phyloP scores from a whole-genome alignment of 1,140 invertebrate species.

The Cephus cinctus region DNA sequence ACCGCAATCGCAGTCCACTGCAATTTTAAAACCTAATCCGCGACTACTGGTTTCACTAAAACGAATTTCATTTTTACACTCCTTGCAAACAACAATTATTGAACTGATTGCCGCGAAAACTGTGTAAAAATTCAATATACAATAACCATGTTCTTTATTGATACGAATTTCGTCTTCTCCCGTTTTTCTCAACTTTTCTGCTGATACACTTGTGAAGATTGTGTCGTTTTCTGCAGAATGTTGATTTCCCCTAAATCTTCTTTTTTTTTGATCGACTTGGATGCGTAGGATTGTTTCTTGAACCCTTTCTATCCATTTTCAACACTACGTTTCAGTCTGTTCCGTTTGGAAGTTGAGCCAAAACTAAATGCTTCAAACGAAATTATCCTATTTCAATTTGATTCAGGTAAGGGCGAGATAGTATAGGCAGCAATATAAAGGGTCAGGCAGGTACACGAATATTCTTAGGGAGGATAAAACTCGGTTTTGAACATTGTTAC shows the following conservation, averaged over 20 bases:
- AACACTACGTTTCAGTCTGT: too few species aligned
- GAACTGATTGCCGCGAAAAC: slow-evolving; percentile 1
- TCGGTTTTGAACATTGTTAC: too few species aligned
- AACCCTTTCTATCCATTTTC: slow-evolving; percentile 2
- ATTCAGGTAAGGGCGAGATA: too few species aligned
- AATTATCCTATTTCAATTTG: too few species aligned
- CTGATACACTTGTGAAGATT: background rate
- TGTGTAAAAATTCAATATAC: background rate
- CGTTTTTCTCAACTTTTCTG: background rate
- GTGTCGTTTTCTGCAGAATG: background rate
- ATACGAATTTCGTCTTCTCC: background rate
- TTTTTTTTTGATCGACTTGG: background rate
- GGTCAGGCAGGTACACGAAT: too few species aligned
- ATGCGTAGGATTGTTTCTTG: background rate
- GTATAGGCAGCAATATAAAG: too few species aligned
- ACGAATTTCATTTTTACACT: background rate
- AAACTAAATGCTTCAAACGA: too few species aligned
- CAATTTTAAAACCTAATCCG: slow-evolving; percentile 23
- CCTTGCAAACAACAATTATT: background rate
- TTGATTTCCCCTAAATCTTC: background rate
- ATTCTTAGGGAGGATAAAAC: too few species aligned
- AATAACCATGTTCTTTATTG: slow-evolving; percentile 1
- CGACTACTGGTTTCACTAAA: slow-evolving; percentile 4
- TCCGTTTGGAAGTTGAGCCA: too few species aligned
- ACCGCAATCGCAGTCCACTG: slow-evolving; percentile 7